phyloP scores from a whole-genome alignment of 2,113 vertebrate genomes.

The Paradoxurus hermaphroditus region DNA sequence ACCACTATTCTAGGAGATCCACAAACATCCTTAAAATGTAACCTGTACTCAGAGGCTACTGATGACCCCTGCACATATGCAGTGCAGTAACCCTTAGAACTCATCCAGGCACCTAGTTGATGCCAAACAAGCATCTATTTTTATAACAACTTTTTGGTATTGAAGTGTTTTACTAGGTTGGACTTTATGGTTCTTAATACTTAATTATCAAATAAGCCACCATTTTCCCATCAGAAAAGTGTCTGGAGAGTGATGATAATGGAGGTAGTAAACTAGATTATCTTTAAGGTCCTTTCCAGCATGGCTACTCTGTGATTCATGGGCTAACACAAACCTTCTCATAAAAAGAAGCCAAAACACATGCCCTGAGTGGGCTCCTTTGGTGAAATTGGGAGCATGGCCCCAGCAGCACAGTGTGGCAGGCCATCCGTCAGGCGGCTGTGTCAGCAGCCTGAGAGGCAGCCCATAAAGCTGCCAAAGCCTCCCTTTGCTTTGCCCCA shows the following conservation, averaged over 20 bases:
- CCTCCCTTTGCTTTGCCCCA: conserved; percentile 54
- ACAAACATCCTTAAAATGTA: not conserved
- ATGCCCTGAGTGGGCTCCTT: conserved; percentile 1
- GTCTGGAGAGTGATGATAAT: conserved; percentile 11
- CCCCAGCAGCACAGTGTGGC: conserved; percentile 57
- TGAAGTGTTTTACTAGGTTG: conserved; percentile 38
- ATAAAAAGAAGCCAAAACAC: conserved; percentile 37
- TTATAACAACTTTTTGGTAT: conserved; percentile 1
- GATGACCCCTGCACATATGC: not conserved
- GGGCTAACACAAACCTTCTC: conserved; percentile 16
- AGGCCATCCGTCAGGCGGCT: conserved; percentile 69
- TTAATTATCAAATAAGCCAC: conserved; percentile 61
- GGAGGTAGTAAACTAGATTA: not conserved
- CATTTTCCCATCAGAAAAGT: conserved; percentile 48
- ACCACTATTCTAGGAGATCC: not conserved
- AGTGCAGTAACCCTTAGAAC: not conserved
- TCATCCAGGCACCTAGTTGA: not conserved
- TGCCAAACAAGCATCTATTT: conserved; percentile 16
- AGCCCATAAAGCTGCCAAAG: conserved; percentile 78
- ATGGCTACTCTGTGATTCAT: conserved; percentile 52
- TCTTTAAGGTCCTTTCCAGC: conserved; percentile 3
- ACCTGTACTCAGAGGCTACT: not conserved
- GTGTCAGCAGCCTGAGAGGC: conserved; percentile 69
- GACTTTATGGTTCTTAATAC: conserved; percentile 44
- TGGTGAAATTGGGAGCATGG: not conserved